Evolutionary conservation across 2,113 vertebrate genomes (phyloP).

Genomic region (Myrmophylax atrothorax): DNA sequence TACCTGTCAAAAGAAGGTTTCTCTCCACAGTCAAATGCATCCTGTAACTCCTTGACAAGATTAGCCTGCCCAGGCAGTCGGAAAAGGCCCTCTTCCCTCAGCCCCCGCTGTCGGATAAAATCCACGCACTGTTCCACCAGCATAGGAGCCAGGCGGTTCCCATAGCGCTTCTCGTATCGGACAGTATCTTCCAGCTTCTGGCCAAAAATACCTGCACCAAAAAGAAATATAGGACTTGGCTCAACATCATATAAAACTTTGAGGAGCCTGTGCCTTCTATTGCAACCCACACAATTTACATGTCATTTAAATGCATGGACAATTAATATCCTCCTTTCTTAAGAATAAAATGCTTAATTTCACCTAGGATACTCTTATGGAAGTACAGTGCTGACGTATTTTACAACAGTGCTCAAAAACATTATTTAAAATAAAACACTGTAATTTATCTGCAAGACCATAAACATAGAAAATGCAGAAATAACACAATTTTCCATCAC

Average conservation of each 20-base stretch:
- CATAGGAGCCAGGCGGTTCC: slow-evolving; percentile 90
- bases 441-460: neutral
- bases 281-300: rapidly evolving
- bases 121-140: slow-evolving; percentile 96
- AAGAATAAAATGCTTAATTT: neutral
- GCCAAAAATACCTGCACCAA: slow-evolving; percentile 90
- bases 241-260: neutral
- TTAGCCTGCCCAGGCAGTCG: slow-evolving; percentile 94
- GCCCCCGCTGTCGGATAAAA: slow-evolving; percentile 91
- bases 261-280: neutral
- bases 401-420: neutral
- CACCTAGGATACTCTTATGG: neutral
- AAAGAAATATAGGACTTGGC: neutral
- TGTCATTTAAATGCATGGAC: neutral
- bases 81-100: slow-evolving; percentile 94
- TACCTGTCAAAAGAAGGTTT: slow-evolving; percentile 97
- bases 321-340: neutral
- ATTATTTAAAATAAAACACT: neutral
- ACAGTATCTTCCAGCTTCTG: slow-evolving; percentile 97
- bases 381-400: neutral
- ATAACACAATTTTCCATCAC: neutral
- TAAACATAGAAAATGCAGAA: neutral
- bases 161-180: slow-evolving; percentile 89
- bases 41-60: slow-evolving; percentile 96
- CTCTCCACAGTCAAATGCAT: slow-evolving; percentile 96